Evolutionary conservation across 1,140 invertebrate genomes (phyloP).

Genomic region (Brachionus calyciflorus): DNA sequence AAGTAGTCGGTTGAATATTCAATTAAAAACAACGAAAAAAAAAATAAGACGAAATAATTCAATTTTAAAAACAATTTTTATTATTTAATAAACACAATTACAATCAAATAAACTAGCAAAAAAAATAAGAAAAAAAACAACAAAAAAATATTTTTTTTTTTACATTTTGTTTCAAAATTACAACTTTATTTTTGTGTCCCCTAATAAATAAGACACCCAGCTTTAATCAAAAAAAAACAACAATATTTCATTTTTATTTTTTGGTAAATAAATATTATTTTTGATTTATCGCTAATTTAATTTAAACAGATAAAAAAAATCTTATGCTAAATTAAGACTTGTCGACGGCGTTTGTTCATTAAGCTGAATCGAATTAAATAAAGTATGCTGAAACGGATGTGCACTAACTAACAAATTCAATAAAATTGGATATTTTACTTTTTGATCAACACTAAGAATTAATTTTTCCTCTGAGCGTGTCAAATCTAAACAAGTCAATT

Average conservation of each 20-base stretch:
- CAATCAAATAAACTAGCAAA: too few relatives aligned
- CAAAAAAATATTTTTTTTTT: too few relatives aligned
- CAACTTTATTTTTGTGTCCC: too few relatives aligned
- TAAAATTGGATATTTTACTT: conserved; percentile 20
- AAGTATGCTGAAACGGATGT: conserved; percentile 24
- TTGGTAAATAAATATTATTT: too few relatives aligned
- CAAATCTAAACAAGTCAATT: conserved; percentile 5
- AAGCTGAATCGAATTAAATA: background rate
- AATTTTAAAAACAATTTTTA: too few relatives aligned
- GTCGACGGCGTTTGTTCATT: background rate
- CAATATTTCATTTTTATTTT: too few relatives aligned
- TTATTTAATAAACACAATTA: too few relatives aligned
- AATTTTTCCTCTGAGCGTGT: conserved; percentile 6
- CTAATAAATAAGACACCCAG: too few relatives aligned
- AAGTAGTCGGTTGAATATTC: background rate
- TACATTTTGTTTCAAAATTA: too few relatives aligned
- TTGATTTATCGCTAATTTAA: conserved; percentile 12
- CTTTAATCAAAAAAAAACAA: too few relatives aligned
- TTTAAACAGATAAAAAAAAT: background rate
- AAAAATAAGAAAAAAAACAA: too few relatives aligned
- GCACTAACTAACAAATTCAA: conserved; percentile 11
- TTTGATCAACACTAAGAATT: background rate
- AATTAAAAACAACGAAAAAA: background rate
- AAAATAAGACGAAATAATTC: background rate
- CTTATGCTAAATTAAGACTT: background rate